Percentiles rank a stretch among this genome's conserved stretches.
phyloP scores from a whole-genome alignment of 2,113 vertebrate species.

The Irena cyanogastra region DNA sequence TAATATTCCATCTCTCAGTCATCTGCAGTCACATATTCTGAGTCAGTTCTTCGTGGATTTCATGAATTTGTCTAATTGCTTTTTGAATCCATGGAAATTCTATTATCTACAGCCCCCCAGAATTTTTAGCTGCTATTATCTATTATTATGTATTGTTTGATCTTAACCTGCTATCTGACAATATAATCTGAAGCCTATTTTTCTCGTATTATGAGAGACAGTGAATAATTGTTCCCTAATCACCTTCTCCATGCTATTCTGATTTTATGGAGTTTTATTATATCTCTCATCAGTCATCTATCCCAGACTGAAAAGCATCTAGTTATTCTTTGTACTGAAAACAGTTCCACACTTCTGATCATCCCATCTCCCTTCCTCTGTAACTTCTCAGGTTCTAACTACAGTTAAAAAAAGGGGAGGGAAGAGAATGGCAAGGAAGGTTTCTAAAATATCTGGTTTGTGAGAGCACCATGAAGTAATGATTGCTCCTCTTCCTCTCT shows the following conservation, averaged over 20 bases:
- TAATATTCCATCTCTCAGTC: not conserved
- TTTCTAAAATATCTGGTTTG: not conserved
- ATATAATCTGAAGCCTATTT: conserved; percentile 12
- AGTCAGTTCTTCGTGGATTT: not conserved
- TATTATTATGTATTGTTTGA: conserved; percentile 22
- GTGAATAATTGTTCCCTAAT: conserved; percentile 42
- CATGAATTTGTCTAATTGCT: not conserved
- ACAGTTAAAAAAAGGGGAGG: too few relatives aligned
- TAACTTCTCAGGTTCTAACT: not conserved
- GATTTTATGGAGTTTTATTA: conserved; percentile 45
- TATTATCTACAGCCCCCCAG: not conserved
- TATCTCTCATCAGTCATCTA: not conserved
- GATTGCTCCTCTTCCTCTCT: not conserved
- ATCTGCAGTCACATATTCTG: not conserved
- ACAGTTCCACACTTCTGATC: not conserved
- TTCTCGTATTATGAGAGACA: not conserved
- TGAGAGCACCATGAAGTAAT: not conserved
- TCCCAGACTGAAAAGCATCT: conserved; percentile 1
- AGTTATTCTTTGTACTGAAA: not conserved
- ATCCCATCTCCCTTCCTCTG: not conserved
- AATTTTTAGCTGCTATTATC: conserved; percentile 8
- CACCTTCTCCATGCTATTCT: conserved; percentile 10
- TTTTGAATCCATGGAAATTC: conserved; percentile 6
- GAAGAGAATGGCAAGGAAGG: not conserved
- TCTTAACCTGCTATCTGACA: conserved; percentile 36